phyloP scores from a whole-genome alignment of 2,113 vertebrate species.

The Sinocyclocheilus anophthalmus region DNA sequence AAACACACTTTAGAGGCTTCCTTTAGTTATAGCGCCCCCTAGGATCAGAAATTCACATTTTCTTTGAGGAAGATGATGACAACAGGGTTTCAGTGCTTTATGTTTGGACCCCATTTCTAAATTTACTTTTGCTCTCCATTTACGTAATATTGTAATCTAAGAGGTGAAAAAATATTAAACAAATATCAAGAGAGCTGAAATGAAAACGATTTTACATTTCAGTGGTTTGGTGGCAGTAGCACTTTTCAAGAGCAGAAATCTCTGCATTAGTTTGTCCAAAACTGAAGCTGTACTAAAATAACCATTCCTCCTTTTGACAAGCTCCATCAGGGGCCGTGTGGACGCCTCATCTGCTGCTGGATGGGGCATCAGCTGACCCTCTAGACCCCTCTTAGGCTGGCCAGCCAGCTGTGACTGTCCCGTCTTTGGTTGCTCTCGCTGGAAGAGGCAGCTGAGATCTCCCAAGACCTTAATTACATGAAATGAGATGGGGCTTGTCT shows the following conservation, averaged over 20 bases:
- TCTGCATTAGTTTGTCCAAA: background rate
- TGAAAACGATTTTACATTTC: background rate
- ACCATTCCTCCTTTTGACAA: conserved; percentile 41
- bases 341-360: conserved; percentile 48
- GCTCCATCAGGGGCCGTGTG: conserved; percentile 29
- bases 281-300: conserved; percentile 2
- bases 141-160: background rate
- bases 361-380: conserved; percentile 45
- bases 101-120: background rate
- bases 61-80: no score
- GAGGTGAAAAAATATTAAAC: background rate
- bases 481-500: conserved; percentile 55
- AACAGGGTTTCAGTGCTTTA: background rate
- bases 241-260: conserved; percentile 9
- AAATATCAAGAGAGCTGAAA: background rate
- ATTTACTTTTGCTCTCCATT: background rate
- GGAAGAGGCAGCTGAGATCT: conserved; percentile 42
- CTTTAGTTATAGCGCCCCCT: background rate
- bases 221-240: background rate
- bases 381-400: conserved; percentile 31
- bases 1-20: background rate
- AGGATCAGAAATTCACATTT: background rate
- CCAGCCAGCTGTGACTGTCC: conserved; percentile 49
- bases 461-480: conserved; percentile 54
- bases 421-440: conserved; percentile 33